Evolutionary conservation across 2,113 vertebrate genomes (phyloP).

Genomic region (Gallinago media): DNA sequence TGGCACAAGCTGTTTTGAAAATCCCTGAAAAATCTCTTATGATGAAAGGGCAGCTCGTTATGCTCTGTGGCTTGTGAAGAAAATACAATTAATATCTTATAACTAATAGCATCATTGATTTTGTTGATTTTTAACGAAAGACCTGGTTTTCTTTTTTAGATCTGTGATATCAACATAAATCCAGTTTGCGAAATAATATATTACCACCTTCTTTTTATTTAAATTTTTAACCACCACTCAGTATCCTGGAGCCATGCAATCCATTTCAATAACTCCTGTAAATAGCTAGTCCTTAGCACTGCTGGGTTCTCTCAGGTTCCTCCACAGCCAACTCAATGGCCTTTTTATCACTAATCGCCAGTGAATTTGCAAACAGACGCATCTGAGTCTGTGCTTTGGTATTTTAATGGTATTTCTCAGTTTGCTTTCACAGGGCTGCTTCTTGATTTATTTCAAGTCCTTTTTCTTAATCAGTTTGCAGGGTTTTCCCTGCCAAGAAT

Average conservation of each 20-base stretch:
- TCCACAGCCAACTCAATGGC: not conserved
- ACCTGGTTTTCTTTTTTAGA: not conserved
- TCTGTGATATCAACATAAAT: not conserved
- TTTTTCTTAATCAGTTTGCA: constrained; percentile 7
- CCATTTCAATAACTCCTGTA: not conserved
- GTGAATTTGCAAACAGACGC: not conserved
- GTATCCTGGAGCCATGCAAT: not conserved
- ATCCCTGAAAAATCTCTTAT: not conserved
- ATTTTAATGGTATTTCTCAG: not conserved
- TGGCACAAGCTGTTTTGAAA: not conserved
- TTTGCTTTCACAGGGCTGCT: not conserved
- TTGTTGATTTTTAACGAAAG: not conserved
- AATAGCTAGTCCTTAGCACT: not conserved
- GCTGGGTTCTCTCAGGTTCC: not conserved
- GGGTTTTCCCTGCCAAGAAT: not conserved
- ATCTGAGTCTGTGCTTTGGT: not conserved
- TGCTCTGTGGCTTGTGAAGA: not conserved
- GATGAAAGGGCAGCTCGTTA: not conserved
- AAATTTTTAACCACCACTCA: not conserved
- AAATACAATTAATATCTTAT: not conserved
- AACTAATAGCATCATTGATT: not conserved
- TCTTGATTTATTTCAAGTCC: constrained; percentile 3
- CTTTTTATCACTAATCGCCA: not conserved
- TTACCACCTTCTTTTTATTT: not conserved
- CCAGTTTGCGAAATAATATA: not conserved